Conservation (phyloP, 1,140 invertebrate species). For the Capitella teleta region DNA sequence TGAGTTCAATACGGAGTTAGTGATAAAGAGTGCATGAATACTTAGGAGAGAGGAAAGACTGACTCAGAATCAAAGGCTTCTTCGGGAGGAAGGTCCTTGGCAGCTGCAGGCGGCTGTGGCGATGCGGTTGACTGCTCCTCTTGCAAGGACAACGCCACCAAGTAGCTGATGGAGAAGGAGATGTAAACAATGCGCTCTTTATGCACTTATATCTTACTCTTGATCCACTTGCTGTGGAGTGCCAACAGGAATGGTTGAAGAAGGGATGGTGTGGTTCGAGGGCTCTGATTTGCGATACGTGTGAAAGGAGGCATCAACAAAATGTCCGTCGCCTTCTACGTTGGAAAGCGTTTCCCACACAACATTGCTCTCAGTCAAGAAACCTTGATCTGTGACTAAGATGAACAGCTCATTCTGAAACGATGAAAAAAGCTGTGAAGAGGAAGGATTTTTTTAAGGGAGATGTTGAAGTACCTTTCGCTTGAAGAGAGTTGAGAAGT, state of each 20-base stretch:
- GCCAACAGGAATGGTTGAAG: conserved; percentile 20
- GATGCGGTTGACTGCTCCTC: conserved; percentile 31
- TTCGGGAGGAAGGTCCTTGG: too few species aligned
- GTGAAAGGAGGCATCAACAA: conserved; percentile 47
- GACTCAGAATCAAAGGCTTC: not conserved
- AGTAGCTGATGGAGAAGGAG: conserved; percentile 30
- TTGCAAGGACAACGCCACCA: conserved; percentile 44
- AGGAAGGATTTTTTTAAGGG: not conserved
- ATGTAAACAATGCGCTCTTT: not conserved
- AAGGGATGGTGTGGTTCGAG: conserved; percentile 20
- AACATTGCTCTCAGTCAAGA: conserved; percentile 46
- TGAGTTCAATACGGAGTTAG: too few species aligned
- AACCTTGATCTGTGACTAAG: conserved; percentile 54
- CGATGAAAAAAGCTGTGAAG: not conserved
- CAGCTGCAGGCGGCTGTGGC: not conserved
- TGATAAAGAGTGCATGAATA: too few species aligned
- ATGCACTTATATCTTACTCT: conserved; percentile 40
- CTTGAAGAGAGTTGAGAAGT: conserved; percentile 50
- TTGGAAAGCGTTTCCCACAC: conserved; percentile 54
- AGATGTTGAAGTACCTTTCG: conserved; percentile 36
- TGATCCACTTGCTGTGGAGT: conserved; percentile 47
- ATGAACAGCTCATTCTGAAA: conserved; percentile 48
- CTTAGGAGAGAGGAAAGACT: too few species aligned
- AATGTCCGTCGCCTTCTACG: conserved; percentile 50
- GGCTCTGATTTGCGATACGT: conserved; percentile 35